Base-by-base conservation (phyloP, 2,888 invertebrate genomes). In the Podotricha telesiphe region DNA sequence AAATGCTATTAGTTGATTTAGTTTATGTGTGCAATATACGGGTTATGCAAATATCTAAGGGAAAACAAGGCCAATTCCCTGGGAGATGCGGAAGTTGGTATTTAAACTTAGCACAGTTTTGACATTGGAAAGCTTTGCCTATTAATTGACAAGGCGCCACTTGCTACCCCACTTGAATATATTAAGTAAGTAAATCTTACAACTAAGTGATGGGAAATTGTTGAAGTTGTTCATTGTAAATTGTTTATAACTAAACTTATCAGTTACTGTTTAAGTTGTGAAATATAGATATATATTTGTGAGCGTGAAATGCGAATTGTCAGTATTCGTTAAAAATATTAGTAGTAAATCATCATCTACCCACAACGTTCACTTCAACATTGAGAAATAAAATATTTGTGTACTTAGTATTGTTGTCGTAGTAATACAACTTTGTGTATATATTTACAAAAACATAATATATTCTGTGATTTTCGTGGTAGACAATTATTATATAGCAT, bases 11-110 rank as follows among this genome's bases (percentile, higher is more conserved):
- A 28, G 22, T 42, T 17, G 22, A 59, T 59, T 45, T n/a, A 34
- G n/a, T 45, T 28, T 20, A 8, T 42, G 11, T n/a, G 45, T 65
- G 37, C 68, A 53, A 55, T 68, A 66, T 40, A 79, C 79, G 78
- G 78, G 78, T 79, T 76, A 86, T 84, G 86, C 78, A 86, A 87
- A 86, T 88, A 84, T 86, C 83, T 84, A 82, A 72, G 77, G 83
- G 82, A 85, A 62, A 88, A 84, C 79, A 79, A 78, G 86, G 87
- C 81, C 86, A 70, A 83, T 79, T 86, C 86, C 86, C 85, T 83
- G 81, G 84, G 84, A 84, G 79, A 78, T 84, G 72, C 70, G 68
- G 72, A 70, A 72, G 65, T 51, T 28, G 34, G 61, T 70, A 59
- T 68, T 65, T 68, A 65, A 65, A 58, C 50, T 68, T 68, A 68